phyloP scores from a whole-genome alignment of 2,888 invertebrate genomes.

The Erannis defoliaria region DNA sequence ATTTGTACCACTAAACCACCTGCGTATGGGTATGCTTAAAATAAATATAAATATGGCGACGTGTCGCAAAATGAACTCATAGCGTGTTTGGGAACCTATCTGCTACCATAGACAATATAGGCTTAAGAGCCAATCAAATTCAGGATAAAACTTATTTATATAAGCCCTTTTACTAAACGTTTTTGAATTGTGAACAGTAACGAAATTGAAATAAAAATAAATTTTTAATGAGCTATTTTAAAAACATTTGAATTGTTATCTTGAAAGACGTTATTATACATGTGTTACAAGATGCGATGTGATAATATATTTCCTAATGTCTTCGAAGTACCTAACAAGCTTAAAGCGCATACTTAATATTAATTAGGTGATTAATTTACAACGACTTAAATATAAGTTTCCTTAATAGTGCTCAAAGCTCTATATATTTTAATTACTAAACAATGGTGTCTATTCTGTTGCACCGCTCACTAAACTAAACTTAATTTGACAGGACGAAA shows the following conservation, averaged over 20 bases:
- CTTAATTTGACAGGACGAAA: too few relatives aligned
- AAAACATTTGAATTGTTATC: not conserved
- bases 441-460: too few relatives aligned
- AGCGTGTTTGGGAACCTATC: too few relatives aligned
- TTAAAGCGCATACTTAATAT: slow-evolving; percentile 26
- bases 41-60: too few relatives aligned
- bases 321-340: slow-evolving; percentile 17
- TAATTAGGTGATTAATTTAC: slow-evolving; percentile 18
- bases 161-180: too few relatives aligned
- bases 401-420: slow-evolving; percentile 48
- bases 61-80: too few relatives aligned
- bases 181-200: not conserved
- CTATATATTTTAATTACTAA: slow-evolving; percentile 26
- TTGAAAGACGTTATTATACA: not conserved
- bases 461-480: too few relatives aligned
- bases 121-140: too few relatives aligned
- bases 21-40: too few relatives aligned
- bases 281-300: slow-evolving; percentile 11
- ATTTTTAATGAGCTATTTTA: not conserved
- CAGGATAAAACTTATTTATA: too few relatives aligned
- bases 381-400: slow-evolving; percentile 26
- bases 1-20: too few relatives aligned
- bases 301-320: slow-evolving; percentile 28
- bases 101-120: too few relatives aligned
- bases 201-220: not conserved